Percentiles rank a stretch among this genome's conserved stretches.
Conservation (phyloP, 2,888 invertebrate genomes). For the Anodontia alba region DNA sequence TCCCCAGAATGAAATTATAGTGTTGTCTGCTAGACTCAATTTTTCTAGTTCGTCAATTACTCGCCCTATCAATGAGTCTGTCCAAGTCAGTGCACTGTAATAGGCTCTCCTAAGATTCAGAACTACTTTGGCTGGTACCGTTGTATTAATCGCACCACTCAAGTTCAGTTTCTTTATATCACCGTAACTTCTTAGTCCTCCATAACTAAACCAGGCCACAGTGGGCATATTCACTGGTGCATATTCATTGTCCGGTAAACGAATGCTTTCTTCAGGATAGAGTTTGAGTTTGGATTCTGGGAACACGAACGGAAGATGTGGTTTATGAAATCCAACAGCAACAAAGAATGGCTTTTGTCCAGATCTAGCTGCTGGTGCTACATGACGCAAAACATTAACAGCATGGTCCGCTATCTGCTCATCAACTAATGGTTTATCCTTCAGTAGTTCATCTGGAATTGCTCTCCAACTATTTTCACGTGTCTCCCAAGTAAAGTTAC, state of each 20-base stretch:
- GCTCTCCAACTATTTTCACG: constrained; percentile 59
- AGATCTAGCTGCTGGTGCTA: constrained; percentile 44
- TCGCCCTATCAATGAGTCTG: constrained; percentile 60
- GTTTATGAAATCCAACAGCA: constrained; percentile 95
- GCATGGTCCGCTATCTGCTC: constrained; percentile 90
- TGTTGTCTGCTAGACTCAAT: constrained; percentile 61
- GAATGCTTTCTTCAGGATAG: constrained; percentile 67
- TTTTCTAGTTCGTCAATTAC: constrained; percentile 56
- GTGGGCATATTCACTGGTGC: constrained; percentile 69
- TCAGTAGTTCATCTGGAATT: constrained; percentile 42
- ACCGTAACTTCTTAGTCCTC: constrained; percentile 59
- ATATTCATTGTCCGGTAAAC: constrained; percentile 67
- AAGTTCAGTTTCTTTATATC: constrained; percentile 64
- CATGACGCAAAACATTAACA: constrained; percentile 87
- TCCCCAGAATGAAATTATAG: constrained; percentile 68
- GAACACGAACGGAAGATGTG: constrained; percentile 94
- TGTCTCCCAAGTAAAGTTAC: background rate
- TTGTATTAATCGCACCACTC: constrained; percentile 67
- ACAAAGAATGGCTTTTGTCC: constrained; percentile 89
- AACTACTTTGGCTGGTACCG: constrained; percentile 64
- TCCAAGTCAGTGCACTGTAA: constrained; percentile 65
- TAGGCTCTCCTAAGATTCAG: constrained; percentile 62
- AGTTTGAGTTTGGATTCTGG: constrained; percentile 90
- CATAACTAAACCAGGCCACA: constrained; percentile 68
- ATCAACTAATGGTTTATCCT: constrained; percentile 90